Conservation (phyloP, 2,888 invertebrate species). For the Suillia variegata region DNA sequence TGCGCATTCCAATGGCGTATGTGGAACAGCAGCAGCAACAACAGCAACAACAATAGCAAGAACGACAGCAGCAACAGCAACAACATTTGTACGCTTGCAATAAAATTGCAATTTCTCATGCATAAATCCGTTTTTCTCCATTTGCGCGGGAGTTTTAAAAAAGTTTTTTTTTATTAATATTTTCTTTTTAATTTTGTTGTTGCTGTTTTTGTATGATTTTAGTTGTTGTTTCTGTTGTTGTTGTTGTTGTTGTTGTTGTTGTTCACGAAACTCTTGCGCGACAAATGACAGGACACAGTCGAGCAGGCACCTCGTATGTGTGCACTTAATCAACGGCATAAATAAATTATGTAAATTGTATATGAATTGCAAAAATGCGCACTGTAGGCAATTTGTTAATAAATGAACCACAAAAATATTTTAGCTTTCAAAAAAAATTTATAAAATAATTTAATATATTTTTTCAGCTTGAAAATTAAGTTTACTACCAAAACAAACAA, state of each 20-base stretch:
- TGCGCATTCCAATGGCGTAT: not conserved
- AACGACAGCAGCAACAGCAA: not conserved
- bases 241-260: not conserved
- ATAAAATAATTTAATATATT: no score
- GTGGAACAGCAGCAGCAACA: no score
- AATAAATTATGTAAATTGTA: conserved; percentile 32
- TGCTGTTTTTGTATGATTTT: no score
- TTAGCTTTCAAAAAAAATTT: no score
- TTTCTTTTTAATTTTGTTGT: not conserved
- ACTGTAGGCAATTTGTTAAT: conserved; percentile 17
- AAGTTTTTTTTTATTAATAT: no score
- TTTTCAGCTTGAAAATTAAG: no score
- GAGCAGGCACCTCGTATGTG: not conserved
- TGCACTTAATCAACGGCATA: conserved; percentile 31
- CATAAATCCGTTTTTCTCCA: conserved; percentile 14
- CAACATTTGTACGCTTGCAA: conserved; percentile 9
- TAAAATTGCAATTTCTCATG: conserved; percentile 24
- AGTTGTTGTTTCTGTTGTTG: not conserved
- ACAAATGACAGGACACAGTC: not conserved
- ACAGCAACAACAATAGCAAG: not conserved
- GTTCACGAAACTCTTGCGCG: not conserved
- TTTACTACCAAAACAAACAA: no score
- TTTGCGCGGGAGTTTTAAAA: not conserved
- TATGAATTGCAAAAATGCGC: conserved; percentile 27
- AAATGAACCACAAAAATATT: no score